A percentile compares a stretch with the other conserved stretches of the same genome.
phyloP scores from a whole-genome alignment of 92 coral and sea anemone genomes.

The Zoanthus gigantus region DNA sequence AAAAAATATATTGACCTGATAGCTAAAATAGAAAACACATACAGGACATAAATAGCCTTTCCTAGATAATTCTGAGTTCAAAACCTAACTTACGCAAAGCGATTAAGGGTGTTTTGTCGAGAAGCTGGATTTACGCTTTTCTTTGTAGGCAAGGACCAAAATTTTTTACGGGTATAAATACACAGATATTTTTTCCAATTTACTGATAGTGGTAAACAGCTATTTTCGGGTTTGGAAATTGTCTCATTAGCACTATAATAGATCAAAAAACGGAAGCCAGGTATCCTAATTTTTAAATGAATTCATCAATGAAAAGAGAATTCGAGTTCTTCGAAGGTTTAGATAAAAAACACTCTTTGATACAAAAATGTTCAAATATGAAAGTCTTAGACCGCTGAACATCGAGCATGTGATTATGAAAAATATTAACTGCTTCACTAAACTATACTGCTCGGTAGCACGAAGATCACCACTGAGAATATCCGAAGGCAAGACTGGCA shows the following conservation, averaged over 20 bases:
- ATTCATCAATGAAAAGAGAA: background rate
- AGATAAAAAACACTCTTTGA: background rate
- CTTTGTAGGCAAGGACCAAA: background rate
- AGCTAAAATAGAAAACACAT: background rate
- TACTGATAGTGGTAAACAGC: too few species aligned
- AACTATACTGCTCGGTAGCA: background rate
- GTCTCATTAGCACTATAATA: too few species aligned
- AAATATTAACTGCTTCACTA: background rate
- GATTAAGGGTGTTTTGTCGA: background rate
- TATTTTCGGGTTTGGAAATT: too few species aligned
- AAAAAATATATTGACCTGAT: background rate
- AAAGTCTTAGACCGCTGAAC: slow-evolving; percentile 9
- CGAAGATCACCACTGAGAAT: background rate
- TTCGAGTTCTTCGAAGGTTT: background rate
- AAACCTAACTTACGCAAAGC: background rate
- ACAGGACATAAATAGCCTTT: background rate
- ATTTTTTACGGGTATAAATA: background rate
- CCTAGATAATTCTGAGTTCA: background rate
- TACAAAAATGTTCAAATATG: background rate
- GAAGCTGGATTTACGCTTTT: background rate
- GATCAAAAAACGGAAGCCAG: background rate
- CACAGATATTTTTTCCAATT: background rate
- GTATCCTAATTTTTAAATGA: background rate
- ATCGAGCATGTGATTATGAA: background rate
- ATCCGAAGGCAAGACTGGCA: background rate